Evolutionary conservation across 2,797 vertebrate genomes (phyloP).

Genomic region (Hydrocynus forskahlii): DNA sequence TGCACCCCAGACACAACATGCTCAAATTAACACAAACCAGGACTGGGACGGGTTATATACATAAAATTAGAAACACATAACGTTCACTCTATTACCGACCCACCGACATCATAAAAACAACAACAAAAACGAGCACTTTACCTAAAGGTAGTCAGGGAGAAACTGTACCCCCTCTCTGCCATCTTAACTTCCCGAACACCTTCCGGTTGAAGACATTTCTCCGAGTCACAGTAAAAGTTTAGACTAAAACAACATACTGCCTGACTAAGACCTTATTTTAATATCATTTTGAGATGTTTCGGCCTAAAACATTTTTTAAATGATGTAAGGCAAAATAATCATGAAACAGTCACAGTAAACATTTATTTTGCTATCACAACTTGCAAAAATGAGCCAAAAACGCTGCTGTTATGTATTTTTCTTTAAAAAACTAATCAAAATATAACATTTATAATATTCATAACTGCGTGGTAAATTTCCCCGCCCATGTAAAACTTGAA

Average conservation of each 20-base stretch:
- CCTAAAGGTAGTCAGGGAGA: slow-evolving; percentile 98
- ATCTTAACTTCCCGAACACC: slow-evolving; percentile 68
- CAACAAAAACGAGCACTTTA: slow-evolving; percentile 59
- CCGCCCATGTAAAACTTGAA: not conserved
- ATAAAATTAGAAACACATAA: not conserved
- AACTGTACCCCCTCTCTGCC: slow-evolving; percentile 97
- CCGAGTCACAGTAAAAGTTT: not conserved
- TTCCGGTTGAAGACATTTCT: slow-evolving; percentile 5
- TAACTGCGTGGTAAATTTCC: not conserved
- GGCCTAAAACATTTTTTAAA: too few species aligned
- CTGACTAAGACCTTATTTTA: too few species aligned
- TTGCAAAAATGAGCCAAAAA: too few species aligned
- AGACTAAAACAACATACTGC: not conserved
- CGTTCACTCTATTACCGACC: not conserved
- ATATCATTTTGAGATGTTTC: too few species aligned
- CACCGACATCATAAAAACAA: not conserved
- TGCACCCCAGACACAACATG: slow-evolving; percentile 23
- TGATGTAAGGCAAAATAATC: not conserved
- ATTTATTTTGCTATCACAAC: too few species aligned
- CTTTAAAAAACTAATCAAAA: not conserved
- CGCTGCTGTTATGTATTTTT: too few species aligned
- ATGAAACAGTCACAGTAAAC: not conserved
- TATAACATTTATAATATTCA: not conserved
- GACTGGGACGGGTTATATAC: not conserved
- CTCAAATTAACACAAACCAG: not conserved